Base-by-base conservation (phyloP, 1,140 invertebrate species). In the Bombus pyrosoma region DNA sequence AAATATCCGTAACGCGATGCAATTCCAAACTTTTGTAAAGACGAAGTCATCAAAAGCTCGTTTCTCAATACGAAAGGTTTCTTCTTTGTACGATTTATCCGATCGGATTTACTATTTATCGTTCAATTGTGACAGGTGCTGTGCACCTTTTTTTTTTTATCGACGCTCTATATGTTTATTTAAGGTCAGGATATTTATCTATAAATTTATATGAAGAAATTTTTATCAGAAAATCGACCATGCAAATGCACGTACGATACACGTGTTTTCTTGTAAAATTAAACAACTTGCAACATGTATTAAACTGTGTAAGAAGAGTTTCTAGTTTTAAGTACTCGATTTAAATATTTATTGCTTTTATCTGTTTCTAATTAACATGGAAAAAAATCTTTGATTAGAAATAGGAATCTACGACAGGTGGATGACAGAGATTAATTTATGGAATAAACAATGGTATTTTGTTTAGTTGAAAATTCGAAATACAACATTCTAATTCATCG, bases 1-100 rank as follows among this genome's bases (percentile, higher is more conserved):
- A 71, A 59, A 57, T 47, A 18, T 74, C 32, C 32, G n/a, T 76
- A 37, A 39, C 41, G 18, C 57, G 22, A 18, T 47, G n/a, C 64
- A 37, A 41, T 59, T 71, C 66, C 34, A 22, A 71, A 84, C 34
- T 84, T 66, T 78, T 39, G 28, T 71, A 37, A 69, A 37, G 37
- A 28, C 18, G 6, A 53, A 22, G 6, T 4, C 18, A 22, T 53
- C 5, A 22, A 53, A 53, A 8, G 0, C 47, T 22, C 47, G 47
- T 53, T 8, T 53, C 47, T 22, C 18, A 0, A 8, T 53, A 53
- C 47, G 47, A 22, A 22, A 53, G 18, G 18, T 53, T 53, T 53
- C 47, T 18, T 18, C 47, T 22, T 6, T 6, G 2, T 53, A 6
- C 47, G 47, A 22, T 6, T 5, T 22, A 53, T 53, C 5, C 0